Conservation (phyloP, 2,888 invertebrate species). For the Tinea pellionella region DNA sequence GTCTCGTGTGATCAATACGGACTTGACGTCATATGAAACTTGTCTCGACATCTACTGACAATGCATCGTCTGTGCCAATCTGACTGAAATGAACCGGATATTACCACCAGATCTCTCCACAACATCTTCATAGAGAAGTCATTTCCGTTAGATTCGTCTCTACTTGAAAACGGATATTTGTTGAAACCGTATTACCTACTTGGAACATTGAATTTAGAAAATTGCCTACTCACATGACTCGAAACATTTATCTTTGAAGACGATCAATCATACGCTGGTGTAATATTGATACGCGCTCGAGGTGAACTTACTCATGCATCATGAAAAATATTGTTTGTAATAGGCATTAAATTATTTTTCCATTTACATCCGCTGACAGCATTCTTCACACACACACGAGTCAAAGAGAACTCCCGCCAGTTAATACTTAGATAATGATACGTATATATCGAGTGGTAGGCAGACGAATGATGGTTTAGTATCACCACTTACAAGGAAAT, state of each 20-base stretch:
- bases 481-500: too few relatives aligned
- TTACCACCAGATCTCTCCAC: background rate
- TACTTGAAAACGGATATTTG: constrained; percentile 5
- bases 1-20: background rate
- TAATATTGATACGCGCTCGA: constrained; percentile 1
- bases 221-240: constrained; percentile 4
- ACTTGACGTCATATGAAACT: background rate
- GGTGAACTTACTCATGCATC: constrained; percentile 1
- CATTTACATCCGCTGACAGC: background rate
- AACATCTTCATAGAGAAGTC: background rate
- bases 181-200: background rate
- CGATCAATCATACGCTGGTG: constrained; percentile 4
- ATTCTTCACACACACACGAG: background rate
- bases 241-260: constrained; percentile 2
- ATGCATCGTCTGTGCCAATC: background rate
- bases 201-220: background rate
- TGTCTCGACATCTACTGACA: background rate
- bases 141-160: background rate
- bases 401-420: background rate
- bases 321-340: background rate
- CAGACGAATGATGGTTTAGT: too few relatives aligned
- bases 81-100: background rate
- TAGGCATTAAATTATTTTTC: background rate
- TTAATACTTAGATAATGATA: background rate
- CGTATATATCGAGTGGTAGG: background rate